Conservation (phyloP, 2,113 vertebrate genomes). For the Seriola quinqueradiata region DNA sequence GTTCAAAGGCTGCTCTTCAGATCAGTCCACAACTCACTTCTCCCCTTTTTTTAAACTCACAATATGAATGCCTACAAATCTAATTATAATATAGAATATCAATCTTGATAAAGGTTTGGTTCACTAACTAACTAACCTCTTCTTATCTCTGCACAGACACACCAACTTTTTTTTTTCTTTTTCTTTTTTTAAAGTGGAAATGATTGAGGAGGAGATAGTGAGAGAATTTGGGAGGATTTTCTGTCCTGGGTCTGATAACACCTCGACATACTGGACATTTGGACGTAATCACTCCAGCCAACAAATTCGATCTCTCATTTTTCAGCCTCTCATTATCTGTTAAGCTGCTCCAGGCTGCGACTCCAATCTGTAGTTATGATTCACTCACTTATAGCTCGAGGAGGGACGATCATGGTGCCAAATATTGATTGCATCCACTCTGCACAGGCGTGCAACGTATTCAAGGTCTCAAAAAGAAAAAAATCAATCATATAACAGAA, state of each 20-base stretch:
- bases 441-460: background rate
- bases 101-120: background rate
- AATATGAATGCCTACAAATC: background rate
- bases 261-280: slow-evolving; percentile 4
- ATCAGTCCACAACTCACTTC: background rate
- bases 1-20: background rate
- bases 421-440: slow-evolving; percentile 4
- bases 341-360: slow-evolving; percentile 16
- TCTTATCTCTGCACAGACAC: background rate
- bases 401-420: slow-evolving; percentile 11
- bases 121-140: background rate
- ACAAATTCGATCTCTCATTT: slow-evolving; percentile 29
- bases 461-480: background rate
- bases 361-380: slow-evolving; percentile 36
- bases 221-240: background rate
- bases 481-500: background rate
- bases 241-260: background rate
- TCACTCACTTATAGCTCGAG: slow-evolving; percentile 23
- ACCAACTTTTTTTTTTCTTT: background rate
- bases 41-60: background rate
- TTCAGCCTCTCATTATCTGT: slow-evolving; percentile 29
- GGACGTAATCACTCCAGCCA: slow-evolving; percentile 14
- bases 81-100: no score
- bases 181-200: background rate
- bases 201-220: background rate